A percentile compares a stretch with the other conserved stretches of the same genome.
Conservation (phyloP, 1,140 invertebrate genomes). For the Holcopasites calliopsidis region DNA sequence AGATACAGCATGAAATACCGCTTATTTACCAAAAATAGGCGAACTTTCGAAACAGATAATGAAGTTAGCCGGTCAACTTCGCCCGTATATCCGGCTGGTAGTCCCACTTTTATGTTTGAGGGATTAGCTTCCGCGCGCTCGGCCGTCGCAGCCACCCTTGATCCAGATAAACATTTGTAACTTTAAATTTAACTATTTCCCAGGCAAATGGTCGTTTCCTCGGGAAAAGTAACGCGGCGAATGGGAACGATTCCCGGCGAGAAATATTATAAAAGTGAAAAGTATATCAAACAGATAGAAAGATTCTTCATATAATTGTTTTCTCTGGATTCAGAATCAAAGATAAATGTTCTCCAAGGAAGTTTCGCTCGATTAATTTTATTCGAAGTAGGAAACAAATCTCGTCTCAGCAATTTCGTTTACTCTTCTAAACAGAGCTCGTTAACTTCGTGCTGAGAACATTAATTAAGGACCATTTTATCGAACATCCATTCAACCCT, state of each 20-base stretch:
- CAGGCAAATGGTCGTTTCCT: background rate
- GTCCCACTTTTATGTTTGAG: slow-evolving; percentile 1
- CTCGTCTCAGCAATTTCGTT: no score
- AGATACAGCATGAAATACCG: slow-evolving; percentile 8
- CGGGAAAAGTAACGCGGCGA: background rate
- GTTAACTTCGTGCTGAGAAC: no score
- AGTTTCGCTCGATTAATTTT: no score
- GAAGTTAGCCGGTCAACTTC: slow-evolving; percentile 20
- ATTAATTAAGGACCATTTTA: no score
- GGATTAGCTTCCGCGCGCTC: background rate
- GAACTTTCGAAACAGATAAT: slow-evolving; percentile 32
- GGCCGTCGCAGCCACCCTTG: background rate
- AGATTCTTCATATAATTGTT: background rate
- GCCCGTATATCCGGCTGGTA: background rate
- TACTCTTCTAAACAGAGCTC: no score
- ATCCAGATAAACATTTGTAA: slow-evolving; percentile 33
- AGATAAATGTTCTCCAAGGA: no score
- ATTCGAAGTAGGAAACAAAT: no score
- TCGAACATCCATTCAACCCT: no score
- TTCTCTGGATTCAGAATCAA: no score
- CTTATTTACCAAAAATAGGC: slow-evolving; percentile 27
- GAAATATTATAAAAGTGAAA: background rate
- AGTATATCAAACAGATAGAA: no score
- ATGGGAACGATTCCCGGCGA: background rate
- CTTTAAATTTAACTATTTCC: slow-evolving; percentile 19